Evolutionary conservation across 2,797 vertebrate genomes (phyloP), one percentile per base, ranked within the genome.

Genomic region (Echiichthys vipera): DNA sequence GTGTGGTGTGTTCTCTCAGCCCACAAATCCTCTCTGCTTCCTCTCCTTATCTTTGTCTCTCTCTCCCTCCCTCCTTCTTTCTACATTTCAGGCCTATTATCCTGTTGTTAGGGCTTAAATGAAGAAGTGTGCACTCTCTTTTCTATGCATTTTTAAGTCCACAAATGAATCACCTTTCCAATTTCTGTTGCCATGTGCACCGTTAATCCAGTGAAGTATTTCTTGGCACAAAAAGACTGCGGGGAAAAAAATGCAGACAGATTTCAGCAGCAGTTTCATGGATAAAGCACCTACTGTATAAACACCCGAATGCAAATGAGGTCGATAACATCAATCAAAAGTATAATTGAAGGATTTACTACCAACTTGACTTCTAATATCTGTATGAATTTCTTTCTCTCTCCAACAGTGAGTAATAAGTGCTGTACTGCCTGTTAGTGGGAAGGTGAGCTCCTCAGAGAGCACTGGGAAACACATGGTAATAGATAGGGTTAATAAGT

Each of bases 31-130:
- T 58, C 76, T 22, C 5, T 40, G 66, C 70, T 69, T 55, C 46
- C 57, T 22, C 64, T 54, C 30, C 7, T 29, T 56, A 14, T 50
- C 59, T 67, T 17, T 20, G n/a, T 29, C 53, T 55, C 43, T 55
- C 43, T 12, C 22, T 54, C 32, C 25, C 24, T 32, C 32, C 18
- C 32, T 58, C 56, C 61, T 53, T 84, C 29, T 57, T 72, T 81
- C 71, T 54, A 45, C 9, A 68, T 65, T 65, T 77, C 66, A 74
- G 77, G 25, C 39, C 22, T 75, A 74, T 78, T 66, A 80, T 68
- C 69, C 67, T 67, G 75, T 68, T 74, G 56, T 63, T 47, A 7
- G 74, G 36, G 71, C 65, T 85, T 83, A 70, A 85, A 78, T 74
- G 54, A 86, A 71, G 43, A 37, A 76, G 74, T 65, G 32, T 67